Base-by-base conservation (phyloP, 2,797 vertebrate species). In the Enteromius thamalakanensis region DNA sequence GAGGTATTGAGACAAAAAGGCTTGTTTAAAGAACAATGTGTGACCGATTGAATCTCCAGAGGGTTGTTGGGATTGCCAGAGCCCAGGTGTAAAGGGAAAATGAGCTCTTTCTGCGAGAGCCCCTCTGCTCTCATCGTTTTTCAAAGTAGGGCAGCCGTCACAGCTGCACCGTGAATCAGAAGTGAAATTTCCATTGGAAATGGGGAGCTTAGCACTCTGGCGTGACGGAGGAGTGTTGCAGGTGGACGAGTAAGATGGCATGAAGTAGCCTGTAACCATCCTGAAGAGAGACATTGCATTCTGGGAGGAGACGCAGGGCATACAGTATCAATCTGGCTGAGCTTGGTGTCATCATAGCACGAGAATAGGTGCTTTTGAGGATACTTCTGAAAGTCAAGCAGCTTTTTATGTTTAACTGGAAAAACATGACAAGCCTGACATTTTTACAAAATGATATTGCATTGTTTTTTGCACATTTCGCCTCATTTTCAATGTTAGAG, bases 151-250 rank as follows among this genome's bases (percentile, higher is more conserved):
- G 70, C 78, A 85, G 83, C 60, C 69, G 29, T 77, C 82, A 65
- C 68, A 76, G 79, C 55, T 85, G 42, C 40, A 11, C 53, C 8
- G 47, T 76, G 72, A 58, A 72, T 83, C 71, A 80, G 47, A 69
- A 78, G 49, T 81, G 78, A 85, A 79, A 87, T 87, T 83, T 76
- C 64, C 64, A 76, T 75, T 81, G 81, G 62, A 79, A 84, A 85
- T 83, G 53, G 84, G 70, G 29, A 51, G 45, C 79, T 85, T 74
- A 67, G 70, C 32, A 23, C 76, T 78, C 80, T 76, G 68, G 29
- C 21, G 40, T 75, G 23, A 45, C 69, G 11, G 55, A 29, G n/a
- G 49, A 86, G 65, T 26, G 70, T 55, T 79, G 62, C 87, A 86
- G 84, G 82, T 87, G 87, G 64, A 76, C 32, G 34, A 78, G 37